phyloP scores from a whole-genome alignment of 2,113 vertebrate genomes.

The Halichoerus grypus region DNA sequence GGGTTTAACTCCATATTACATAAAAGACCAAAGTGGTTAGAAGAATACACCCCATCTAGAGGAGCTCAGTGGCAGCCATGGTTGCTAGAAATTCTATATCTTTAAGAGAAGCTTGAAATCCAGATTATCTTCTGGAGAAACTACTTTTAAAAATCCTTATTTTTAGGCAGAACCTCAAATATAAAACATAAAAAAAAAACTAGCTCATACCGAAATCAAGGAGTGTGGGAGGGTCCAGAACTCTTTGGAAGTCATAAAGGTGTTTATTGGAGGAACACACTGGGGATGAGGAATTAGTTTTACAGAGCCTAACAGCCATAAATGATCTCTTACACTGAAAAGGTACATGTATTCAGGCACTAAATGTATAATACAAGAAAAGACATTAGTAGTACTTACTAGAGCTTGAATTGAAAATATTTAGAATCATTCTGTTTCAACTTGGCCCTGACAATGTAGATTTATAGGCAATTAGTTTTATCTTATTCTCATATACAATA shows the following conservation, averaged over 20 bases:
- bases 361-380: not conserved
- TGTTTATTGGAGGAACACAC: not conserved
- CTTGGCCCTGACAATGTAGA: not conserved
- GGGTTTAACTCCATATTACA: not conserved
- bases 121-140: not conserved
- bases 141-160: not conserved
- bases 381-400: not conserved
- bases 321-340: not conserved
- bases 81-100: not conserved
- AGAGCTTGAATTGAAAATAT: not conserved
- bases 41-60: not conserved
- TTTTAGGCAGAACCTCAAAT: not conserved
- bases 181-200: not conserved
- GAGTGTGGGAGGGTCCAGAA: not conserved
- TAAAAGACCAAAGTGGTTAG: not conserved
- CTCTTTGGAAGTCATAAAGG: not conserved
- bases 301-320: not conserved
- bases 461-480: not conserved
- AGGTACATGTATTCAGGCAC: not conserved
- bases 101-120: not conserved
- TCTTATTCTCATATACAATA: not conserved
- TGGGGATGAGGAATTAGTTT: not conserved
- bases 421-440: not conserved
- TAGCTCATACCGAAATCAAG: not conserved
- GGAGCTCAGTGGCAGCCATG: not conserved